Percentiles rank a stretch among this genome's conserved stretches.
Conservation (phyloP, 2,888 invertebrate species). For the Lasioglossum leucozonium region DNA sequence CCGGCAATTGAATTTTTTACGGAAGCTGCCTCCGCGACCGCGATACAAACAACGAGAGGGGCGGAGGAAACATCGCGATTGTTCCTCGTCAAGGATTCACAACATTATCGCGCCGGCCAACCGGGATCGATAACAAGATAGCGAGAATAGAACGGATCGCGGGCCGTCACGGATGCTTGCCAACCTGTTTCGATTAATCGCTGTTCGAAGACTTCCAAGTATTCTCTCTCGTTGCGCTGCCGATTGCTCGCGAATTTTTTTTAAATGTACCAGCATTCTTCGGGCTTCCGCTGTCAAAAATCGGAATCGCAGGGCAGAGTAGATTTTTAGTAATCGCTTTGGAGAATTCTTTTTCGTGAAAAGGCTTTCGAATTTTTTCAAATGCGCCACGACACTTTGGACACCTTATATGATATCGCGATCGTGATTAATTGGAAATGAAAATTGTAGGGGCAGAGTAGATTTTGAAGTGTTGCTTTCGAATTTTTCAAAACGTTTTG, state of each 20-base stretch:
- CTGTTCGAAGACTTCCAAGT: not conserved
- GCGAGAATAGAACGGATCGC: not conserved
- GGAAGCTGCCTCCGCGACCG: slow-evolving; percentile 12
- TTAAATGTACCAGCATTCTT: not conserved
- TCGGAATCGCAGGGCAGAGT: too few relatives aligned
- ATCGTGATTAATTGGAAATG: not conserved
- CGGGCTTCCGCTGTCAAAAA: not conserved
- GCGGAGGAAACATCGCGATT: slow-evolving; percentile 2
- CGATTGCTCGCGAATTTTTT: not conserved
- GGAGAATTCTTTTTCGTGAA: not conserved
- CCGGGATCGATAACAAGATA: slow-evolving; percentile 12
- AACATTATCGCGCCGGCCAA: not conserved
- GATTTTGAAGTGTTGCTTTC: not conserved
- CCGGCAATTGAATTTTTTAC: slow-evolving; percentile 41
- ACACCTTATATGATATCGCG: too few relatives aligned
- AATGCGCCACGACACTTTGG: too few relatives aligned
- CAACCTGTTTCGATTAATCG: not conserved
- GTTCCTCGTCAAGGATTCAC: slow-evolving; percentile 7
- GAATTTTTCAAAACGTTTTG: not conserved
- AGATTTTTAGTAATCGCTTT: too few relatives aligned
- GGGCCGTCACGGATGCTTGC: not conserved
- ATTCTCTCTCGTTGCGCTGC: not conserved
- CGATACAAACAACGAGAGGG: not conserved
- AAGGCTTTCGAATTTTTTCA: not conserved
- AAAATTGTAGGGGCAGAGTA: not conserved